phyloP scores from a whole-genome alignment of 2,888 invertebrate genomes.

The Sycophila texana region DNA sequence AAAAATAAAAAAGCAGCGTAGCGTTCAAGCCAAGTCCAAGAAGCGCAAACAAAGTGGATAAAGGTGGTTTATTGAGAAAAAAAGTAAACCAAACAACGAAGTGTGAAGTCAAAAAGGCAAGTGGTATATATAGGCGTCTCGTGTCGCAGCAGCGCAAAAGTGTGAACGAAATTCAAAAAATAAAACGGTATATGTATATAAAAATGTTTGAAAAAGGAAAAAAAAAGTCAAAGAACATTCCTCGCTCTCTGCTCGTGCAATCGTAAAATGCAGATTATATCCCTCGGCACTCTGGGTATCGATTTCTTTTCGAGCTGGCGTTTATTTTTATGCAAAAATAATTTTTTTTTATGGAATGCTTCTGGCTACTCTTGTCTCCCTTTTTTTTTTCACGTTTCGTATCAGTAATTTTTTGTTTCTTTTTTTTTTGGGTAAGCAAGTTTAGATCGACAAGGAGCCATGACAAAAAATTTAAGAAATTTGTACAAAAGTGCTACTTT shows the following conservation, averaged over 20 bases:
- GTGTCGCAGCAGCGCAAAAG: slow-evolving; percentile 52
- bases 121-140: neutral
- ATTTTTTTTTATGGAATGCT: neutral
- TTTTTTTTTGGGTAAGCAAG: neutral
- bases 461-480: slow-evolving; percentile 38
- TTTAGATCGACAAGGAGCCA: slow-evolving; percentile 44
- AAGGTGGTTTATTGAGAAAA: slow-evolving; percentile 7
- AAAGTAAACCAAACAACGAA: neutral
- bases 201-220: neutral
- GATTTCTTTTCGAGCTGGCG: neutral
- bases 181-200: slow-evolving; percentile 19
- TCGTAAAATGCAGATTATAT: slow-evolving; percentile 23
- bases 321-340: neutral
- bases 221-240: slow-evolving; percentile 49
- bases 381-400: slow-evolving; percentile 17
- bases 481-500: slow-evolving; percentile 5
- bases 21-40: slow-evolving; percentile 10
- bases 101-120: neutral
- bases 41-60: slow-evolving; percentile 7
- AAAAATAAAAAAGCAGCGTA: neutral
- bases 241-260: slow-evolving; percentile 46
- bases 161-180: slow-evolving; percentile 64
- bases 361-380: slow-evolving; percentile 56
- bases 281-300: slow-evolving; percentile 3
- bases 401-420: neutral